Conservation (phyloP, 2,797 vertebrate genomes). For the Rhinophrynus dorsalis region DNA sequence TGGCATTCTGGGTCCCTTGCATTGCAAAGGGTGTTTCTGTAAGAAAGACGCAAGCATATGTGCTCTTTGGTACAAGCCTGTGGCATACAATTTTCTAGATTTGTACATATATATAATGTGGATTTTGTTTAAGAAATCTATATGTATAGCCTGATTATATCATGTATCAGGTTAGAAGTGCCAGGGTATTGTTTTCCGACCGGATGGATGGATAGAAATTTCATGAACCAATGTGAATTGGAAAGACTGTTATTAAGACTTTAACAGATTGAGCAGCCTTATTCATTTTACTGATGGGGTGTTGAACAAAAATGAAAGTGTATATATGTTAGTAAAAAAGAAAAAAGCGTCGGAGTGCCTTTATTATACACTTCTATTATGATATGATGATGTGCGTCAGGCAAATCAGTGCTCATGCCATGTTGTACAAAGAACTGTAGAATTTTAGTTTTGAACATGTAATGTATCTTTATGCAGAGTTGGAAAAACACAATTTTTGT, state of each 20-base stretch:
- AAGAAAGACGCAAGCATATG: constrained; percentile 43
- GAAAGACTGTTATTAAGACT: no score
- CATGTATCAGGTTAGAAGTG: constrained; percentile 63
- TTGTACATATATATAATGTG: constrained; percentile 86
- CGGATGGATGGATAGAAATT: background rate
- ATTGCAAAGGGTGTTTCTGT: background rate
- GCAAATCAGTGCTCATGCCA: constrained; percentile 65
- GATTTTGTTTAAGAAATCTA: constrained; percentile 99
- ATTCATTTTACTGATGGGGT: no score
- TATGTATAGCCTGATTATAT: constrained; percentile 57
- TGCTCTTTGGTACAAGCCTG: constrained; percentile 82
- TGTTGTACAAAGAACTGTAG: constrained; percentile 81
- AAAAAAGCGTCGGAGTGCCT: no score
- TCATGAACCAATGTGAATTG: background rate
- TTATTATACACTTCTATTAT: constrained; percentile 60
- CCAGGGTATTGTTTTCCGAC: constrained; percentile 56
- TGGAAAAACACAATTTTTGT: constrained; percentile 73
- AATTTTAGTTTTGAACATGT: constrained; percentile 73
- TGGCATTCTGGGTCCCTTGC: background rate
- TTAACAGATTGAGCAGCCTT: no score
- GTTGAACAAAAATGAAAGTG: background rate
- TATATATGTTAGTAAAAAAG: no score
- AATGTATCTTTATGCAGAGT: constrained; percentile 77
- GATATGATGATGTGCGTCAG: constrained; percentile 59
- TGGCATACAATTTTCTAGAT: constrained; percentile 71